A percentile compares a stretch with the other conserved stretches of the same genome.
These are phyloP conservation scores for Galaxea fascicularis DNA, from an alignment of 92 coral and sea anemone genomes.

Conservation along the genomic window DNA sequence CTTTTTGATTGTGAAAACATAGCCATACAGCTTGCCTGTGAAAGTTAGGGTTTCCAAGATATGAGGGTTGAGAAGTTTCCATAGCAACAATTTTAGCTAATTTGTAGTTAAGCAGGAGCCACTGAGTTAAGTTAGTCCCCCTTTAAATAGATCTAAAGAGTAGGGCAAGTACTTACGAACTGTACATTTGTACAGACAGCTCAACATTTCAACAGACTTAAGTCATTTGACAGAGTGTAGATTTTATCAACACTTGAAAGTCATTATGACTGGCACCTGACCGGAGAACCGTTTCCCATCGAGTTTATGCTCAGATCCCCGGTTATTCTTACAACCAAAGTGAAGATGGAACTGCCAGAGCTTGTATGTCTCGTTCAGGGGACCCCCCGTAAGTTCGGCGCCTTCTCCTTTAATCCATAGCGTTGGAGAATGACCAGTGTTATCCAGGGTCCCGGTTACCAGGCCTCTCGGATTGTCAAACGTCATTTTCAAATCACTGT, in stretches of 20 bases:
- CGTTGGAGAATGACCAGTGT: slow-evolving; percentile 51
- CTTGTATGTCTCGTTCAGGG: background rate
- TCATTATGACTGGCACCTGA: slow-evolving; percentile 16
- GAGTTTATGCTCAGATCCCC: slow-evolving; percentile 54
- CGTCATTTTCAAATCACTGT: background rate
- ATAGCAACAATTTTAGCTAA: too few species aligned
- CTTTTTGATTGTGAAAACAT: too few species aligned
- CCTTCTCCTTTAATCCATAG: background rate
- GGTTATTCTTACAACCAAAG: slow-evolving; percentile 36
- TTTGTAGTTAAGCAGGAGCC: too few species aligned
- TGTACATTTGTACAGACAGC: background rate
- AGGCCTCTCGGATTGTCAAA: slow-evolving; percentile 37
- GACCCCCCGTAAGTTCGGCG: slow-evolving; percentile 50
- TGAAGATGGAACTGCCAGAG: slow-evolving; percentile 60
- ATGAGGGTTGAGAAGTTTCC: too few species aligned
- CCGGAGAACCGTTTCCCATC: slow-evolving; percentile 25
- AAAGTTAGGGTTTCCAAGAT: too few species aligned
- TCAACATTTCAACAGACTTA: background rate
- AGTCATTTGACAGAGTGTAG: background rate
- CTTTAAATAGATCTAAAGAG: too few species aligned
- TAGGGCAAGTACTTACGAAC: too few species aligned
- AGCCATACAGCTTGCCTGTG: too few species aligned
- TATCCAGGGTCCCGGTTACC: slow-evolving; percentile 27
- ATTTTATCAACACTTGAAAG: background rate
- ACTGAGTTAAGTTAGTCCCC: too few species aligned